These are phyloP conservation scores for Pollenia griseotomentosa DNA, from an alignment of 2,888 invertebrate genomes.

Conservation along the genomic window DNA sequence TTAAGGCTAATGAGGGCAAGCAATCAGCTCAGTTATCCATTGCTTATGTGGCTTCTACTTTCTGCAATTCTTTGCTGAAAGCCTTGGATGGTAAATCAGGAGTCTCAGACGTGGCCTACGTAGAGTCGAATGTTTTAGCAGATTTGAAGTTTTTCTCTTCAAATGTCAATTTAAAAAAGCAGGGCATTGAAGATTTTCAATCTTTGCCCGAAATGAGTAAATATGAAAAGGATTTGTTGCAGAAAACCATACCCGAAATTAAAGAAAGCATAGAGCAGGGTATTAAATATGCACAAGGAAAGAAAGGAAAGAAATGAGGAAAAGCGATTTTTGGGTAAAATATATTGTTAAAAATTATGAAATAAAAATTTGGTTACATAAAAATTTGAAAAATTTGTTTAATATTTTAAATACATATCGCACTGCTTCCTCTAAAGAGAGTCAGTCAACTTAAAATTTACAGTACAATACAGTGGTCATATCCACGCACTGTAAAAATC, in stretches of 20 bases:
- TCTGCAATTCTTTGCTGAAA: constrained; percentile 91
- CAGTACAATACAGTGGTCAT: too few species aligned
- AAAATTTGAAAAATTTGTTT: too few species aligned
- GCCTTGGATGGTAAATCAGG: constrained; percentile 95
- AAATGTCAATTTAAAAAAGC: constrained; percentile 88
- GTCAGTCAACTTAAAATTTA: too few species aligned
- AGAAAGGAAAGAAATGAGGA: constrained; percentile 6
- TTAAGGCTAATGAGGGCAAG: constrained; percentile 96
- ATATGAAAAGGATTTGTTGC: constrained; percentile 91
- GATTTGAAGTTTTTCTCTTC: constrained; percentile 96
- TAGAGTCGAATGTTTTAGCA: constrained; percentile 91
- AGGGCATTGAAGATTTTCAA: constrained; percentile 94
- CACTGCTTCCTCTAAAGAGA: too few species aligned
- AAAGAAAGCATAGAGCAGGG: constrained; percentile 95
- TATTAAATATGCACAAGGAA: constrained; percentile 93
- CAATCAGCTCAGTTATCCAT: constrained; percentile 99
- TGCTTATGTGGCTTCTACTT: constrained; percentile 97
- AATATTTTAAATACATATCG: too few species aligned
- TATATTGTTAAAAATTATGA: too few species aligned
- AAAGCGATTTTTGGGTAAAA: not conserved
- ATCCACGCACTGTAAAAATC: too few species aligned
- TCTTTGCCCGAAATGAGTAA: constrained; percentile 92
- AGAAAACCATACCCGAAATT: constrained; percentile 94
- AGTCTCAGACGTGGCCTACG: constrained; percentile 98
- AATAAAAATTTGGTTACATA: too few species aligned